Base-by-base conservation (phyloP, 2,113 vertebrate species). In the Chaenocephalus aceratus region DNA sequence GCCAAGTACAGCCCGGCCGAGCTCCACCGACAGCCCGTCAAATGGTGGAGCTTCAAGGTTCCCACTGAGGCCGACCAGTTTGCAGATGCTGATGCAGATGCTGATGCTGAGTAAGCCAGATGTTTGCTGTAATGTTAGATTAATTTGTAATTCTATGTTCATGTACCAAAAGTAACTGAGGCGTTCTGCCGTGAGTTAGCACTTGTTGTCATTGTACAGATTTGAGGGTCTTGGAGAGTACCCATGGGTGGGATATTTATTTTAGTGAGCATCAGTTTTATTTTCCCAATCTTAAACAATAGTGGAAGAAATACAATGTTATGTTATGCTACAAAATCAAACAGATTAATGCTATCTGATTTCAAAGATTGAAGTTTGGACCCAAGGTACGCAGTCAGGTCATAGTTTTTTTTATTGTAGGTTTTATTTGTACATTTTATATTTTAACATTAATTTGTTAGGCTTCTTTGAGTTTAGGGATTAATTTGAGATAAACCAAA, bases 21-120 rank as follows among this genome's bases (percentile, higher is more conserved):
- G 2, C 85, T 88, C 75, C 95, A 95, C 84, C 70, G 46, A 1
- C n/a, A 0, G 16, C 94, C 91, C 0, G 0, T 95, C 2, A 53
- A 1, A 2, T 93, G 93, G 92, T 34, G 26, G 54, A 11, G 18
- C 48, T 23, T 1, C 67, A 6, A 6, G 16, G 3, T 14, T 16
- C 13, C 14, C 14, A 16, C 51, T 11, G 92, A 88, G 53, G 57
- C 30, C 5, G 93, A 72, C 26, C 95, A 96, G 88, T 95, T 94
- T 4, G 76, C 78, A 6, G 94, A 95, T 0, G 91, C 30, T 30
- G 30, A 30, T 30, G 30, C 3, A 4, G 30, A 30, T 4, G 76
- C 78, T 5, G 94, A 95, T 0, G 91, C 88, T 30, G 88, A 90
- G 70, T 94, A 77, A 90, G 54, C 53, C 8, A 56, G 51, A 57